These are phyloP conservation scores for Callopanchax toddi DNA, from an alignment of 2,113 vertebrate genomes.

Conservation along the genomic window DNA sequence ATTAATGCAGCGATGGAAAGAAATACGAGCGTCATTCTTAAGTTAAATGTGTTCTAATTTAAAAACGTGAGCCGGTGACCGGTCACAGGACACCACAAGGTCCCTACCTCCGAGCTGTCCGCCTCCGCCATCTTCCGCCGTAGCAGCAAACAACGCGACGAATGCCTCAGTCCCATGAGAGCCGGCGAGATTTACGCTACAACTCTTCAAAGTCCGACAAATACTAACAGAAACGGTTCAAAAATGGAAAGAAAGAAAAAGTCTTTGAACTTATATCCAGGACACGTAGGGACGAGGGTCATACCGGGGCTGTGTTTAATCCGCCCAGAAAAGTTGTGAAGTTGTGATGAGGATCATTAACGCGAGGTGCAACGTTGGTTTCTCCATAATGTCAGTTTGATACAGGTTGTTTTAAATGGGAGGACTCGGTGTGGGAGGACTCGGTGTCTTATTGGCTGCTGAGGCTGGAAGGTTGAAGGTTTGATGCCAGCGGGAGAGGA, in stretches of 20 bases:
- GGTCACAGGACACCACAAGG: slow-evolving; percentile 58
- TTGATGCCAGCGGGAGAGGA: slow-evolving; percentile 38
- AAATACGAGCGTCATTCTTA: background rate
- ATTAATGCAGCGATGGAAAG: background rate
- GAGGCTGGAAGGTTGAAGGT: slow-evolving; percentile 40
- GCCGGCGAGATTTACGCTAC: slow-evolving; percentile 80
- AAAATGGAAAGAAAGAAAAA: slow-evolving; percentile 20
- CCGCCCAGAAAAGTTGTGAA: slow-evolving; percentile 49
- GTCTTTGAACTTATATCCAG: background rate
- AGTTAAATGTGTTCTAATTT: background rate
- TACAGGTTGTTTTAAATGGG: slow-evolving; percentile 42
- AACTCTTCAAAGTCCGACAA: slow-evolving; percentile 52
- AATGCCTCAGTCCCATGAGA: slow-evolving; percentile 98
- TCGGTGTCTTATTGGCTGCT: slow-evolving; percentile 18
- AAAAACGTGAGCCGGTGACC: background rate
- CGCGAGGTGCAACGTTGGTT: slow-evolving; percentile 20
- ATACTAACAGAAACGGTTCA: slow-evolving; percentile 6
- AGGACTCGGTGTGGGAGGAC: slow-evolving; percentile 19
- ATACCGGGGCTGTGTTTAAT: background rate
- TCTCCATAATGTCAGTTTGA: slow-evolving; percentile 37
- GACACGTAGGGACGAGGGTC: background rate
- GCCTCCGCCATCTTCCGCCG: slow-evolving; percentile 98
- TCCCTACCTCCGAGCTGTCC: slow-evolving; percentile 92
- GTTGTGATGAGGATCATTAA: background rate
- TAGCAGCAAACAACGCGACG: slow-evolving; percentile 97